These are phyloP conservation scores for Lepidurus arcticus DNA, from an alignment of 1,140 invertebrate genomes.

Conservation along the genomic window DNA sequence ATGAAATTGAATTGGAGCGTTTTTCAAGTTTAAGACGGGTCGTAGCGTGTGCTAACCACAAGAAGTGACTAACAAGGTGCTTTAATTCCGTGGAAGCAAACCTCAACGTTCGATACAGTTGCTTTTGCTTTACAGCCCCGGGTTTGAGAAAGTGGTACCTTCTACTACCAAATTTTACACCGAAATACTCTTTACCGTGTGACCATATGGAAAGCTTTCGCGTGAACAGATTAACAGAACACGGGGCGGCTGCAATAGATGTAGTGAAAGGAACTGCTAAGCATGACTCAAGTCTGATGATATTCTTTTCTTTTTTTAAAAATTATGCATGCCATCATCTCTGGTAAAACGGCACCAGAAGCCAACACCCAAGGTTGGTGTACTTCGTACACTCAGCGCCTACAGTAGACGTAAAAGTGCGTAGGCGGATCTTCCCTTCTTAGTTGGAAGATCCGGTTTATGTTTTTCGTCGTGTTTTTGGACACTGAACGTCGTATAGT, in stretches of 20 bases:
- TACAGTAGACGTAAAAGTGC: neutral
- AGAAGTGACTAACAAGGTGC: neutral
- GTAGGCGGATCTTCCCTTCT: neutral
- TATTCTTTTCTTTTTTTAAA: neutral
- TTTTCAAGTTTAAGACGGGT: too few species aligned
- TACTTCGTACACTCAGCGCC: neutral
- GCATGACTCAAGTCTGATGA: conserved; percentile 19
- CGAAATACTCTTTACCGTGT: neutral
- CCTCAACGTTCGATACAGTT: neutral
- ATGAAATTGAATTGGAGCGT: too few species aligned
- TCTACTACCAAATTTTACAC: neutral
- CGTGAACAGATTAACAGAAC: neutral
- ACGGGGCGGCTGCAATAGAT: neutral
- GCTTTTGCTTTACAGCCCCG: neutral
- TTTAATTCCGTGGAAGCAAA: neutral
- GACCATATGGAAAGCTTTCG: neutral
- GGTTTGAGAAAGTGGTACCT: neutral
- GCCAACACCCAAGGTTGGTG: conserved; percentile 14
- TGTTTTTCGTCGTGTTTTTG: neutral
- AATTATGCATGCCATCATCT: neutral
- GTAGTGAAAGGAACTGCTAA: neutral
- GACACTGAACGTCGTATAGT: neutral
- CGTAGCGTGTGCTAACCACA: too few species aligned
- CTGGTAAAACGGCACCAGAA: neutral
- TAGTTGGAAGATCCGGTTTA: neutral